Base-by-base conservation (phyloP, 2,113 vertebrate species). In the Daubentonia madagascariensis region DNA sequence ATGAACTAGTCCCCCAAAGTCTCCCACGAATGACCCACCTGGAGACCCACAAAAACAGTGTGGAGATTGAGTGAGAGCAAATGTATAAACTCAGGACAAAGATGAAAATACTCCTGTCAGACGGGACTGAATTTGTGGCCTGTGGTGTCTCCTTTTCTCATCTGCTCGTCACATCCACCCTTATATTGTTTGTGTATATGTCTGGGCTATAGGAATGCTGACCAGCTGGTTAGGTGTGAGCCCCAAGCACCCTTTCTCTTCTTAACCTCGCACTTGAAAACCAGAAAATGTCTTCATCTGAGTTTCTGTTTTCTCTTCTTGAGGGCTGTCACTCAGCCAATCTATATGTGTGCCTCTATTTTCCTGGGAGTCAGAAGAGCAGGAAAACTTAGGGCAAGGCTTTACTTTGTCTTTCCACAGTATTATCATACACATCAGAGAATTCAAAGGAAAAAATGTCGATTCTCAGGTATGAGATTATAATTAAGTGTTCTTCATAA, bases 191-290 rank as follows among this genome's bases (percentile, higher is more conserved):
- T 87, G 65, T 91, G 48, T 91, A 1, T 95, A 23, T 94, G 40
- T 75, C 28, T 83, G 59, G 52, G 37, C 88, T 32, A 32, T 57
- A 97, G 84, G 50, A 87, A 94, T 89, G 63, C 65, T 5, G 5
- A 32, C 61, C 8, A 65, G 3, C 67, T 94, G 37, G 81, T 83
- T 89, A 70, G 63, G 3, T 67, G 9, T 76, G 37, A 84, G 32
- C 40, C 20, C 61, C n/a, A 80, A 70, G 79, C 61, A 22, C 8
- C 59, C 76, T 67, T 35, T 93, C 57, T 67, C 75, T 95, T 87
- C 35, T 63, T 83, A 96, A 79, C 37, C 40, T 97, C 72, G 23
- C 43, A 61, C 54, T 67, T 83, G 40, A 89, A 94, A 94, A 68
- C 9, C n/a, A 8, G 28, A 81, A 76, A 91, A 43, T 86, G 23